A percentile compares a stretch with the other conserved stretches of the same genome.
These are phyloP conservation scores for Argentina silus DNA, from an alignment of 2,797 vertebrate genomes.

Conservation along the genomic window DNA sequence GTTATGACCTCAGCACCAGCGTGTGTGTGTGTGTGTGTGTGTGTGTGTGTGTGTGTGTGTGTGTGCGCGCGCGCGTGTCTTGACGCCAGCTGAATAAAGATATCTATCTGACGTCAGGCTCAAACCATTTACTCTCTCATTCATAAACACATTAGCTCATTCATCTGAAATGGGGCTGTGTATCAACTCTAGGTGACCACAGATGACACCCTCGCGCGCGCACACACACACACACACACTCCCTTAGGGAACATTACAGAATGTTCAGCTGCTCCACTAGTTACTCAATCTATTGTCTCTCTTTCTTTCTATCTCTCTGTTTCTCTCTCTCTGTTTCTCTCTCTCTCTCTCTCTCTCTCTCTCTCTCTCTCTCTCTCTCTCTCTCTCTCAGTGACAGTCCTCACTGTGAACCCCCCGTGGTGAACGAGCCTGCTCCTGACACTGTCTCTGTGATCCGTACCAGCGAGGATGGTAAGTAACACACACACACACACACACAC, in stretches of 20 bases:
- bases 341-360: not conserved
- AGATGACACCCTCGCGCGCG: too few relatives aligned
- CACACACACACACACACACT: not conserved
- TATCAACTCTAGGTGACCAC: not conserved
- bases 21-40: not conserved
- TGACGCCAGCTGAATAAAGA: not conserved
- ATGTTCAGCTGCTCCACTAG: too few relatives aligned
- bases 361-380: constrained; percentile 18
- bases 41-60: constrained; percentile 4
- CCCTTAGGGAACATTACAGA: too few relatives aligned
- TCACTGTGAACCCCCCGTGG: constrained; percentile 89
- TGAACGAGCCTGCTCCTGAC: constrained; percentile 88
- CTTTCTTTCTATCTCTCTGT: not conserved
- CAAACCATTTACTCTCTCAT: not conserved
- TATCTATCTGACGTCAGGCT: not conserved
- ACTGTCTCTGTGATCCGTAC: constrained; percentile 84
- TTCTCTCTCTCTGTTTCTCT: constrained; percentile 10
- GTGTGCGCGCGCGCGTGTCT: not conserved
- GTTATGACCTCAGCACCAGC: not conserved
- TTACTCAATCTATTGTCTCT: too few relatives aligned
- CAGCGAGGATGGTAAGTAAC: constrained; percentile 89
- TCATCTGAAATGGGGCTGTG: not conserved
- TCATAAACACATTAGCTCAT: constrained; percentile 1
- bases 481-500: constrained; percentile 6
- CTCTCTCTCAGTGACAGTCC: constrained; percentile 85